phyloP scores from a whole-genome alignment of 2,113 vertebrate genomes.

The Neolamprologus caudopunctatus region DNA sequence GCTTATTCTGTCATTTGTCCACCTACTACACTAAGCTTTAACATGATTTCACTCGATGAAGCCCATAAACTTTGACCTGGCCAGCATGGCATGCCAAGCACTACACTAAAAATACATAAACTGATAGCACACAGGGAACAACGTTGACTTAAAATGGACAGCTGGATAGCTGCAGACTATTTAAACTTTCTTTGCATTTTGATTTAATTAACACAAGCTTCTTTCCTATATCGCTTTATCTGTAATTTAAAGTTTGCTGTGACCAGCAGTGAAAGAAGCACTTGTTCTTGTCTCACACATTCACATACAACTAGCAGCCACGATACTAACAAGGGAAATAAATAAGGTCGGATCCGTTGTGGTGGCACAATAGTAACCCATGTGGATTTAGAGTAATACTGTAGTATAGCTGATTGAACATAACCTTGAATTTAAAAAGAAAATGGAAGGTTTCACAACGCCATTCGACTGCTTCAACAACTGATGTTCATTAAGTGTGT shows the following conservation, averaged over 20 bases:
- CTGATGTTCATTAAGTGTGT: constrained; percentile 12
- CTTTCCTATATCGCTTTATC: neutral
- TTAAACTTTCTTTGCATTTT: neutral
- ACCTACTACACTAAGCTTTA: neutral
- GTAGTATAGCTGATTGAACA: neutral
- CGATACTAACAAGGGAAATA: neutral
- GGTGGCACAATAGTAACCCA: neutral
- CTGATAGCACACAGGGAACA: neutral
- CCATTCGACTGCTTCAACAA: neutral
- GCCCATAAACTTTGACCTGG: neutral
- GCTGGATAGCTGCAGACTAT: neutral
- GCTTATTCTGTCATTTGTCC: neutral
- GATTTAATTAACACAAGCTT: neutral
- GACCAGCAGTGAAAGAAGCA: neutral
- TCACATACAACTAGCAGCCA: neutral
- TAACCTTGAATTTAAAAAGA: neutral
- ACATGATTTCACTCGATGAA: neutral
- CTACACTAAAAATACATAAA: neutral
- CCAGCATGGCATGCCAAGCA: neutral
- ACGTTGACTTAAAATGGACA: neutral
- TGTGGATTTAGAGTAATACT: neutral
- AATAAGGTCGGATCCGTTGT: neutral
- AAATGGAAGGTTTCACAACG: neutral
- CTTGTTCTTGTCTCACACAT: neutral
- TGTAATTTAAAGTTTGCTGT: neutral